These are phyloP conservation scores for Harmothoe impar DNA, from an alignment of 2,888 invertebrate genomes.

Conservation along the genomic window DNA sequence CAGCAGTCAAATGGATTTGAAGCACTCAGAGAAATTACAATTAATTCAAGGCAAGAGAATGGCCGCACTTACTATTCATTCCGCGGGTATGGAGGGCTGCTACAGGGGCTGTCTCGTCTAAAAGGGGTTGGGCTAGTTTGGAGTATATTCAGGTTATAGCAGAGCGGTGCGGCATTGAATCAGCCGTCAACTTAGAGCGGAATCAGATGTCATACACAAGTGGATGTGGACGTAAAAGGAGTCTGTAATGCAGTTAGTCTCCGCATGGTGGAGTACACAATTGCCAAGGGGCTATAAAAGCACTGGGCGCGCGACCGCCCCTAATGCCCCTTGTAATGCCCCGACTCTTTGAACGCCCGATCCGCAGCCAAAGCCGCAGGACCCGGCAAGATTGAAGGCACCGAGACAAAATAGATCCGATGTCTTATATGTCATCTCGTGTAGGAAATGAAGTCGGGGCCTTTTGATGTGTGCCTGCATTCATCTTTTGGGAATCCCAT, in stretches of 20 bases:
- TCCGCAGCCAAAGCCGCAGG: neutral
- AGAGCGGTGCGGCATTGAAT: neutral
- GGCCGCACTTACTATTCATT: neutral
- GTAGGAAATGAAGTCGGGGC: constrained; percentile 51
- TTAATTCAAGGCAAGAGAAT: constrained; percentile 5
- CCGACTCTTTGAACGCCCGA: constrained; percentile 18
- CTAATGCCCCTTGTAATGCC: constrained; percentile 31
- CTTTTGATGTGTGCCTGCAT: neutral
- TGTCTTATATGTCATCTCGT: constrained; percentile 55
- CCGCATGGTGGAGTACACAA: neutral
- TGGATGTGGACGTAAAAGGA: neutral
- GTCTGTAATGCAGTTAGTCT: constrained; percentile 14
- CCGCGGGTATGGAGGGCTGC: neutral
- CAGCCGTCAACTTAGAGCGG: constrained; percentile 5
- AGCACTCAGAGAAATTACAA: constrained; percentile 23
- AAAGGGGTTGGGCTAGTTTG: no score
- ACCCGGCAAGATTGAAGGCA: constrained; percentile 29
- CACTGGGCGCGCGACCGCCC: neutral
- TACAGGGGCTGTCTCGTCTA: no score
- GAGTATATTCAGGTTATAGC: neutral
- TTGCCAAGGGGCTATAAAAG: constrained; percentile 34
- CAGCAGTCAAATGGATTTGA: constrained; percentile 17
- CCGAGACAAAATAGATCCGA: constrained; percentile 47
- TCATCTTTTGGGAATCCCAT: constrained; percentile 51
- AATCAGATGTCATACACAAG: neutral